Evolutionary conservation across 1,140 invertebrate genomes (phyloP).

Genomic region (Ceratoteleas bidentatus): DNA sequence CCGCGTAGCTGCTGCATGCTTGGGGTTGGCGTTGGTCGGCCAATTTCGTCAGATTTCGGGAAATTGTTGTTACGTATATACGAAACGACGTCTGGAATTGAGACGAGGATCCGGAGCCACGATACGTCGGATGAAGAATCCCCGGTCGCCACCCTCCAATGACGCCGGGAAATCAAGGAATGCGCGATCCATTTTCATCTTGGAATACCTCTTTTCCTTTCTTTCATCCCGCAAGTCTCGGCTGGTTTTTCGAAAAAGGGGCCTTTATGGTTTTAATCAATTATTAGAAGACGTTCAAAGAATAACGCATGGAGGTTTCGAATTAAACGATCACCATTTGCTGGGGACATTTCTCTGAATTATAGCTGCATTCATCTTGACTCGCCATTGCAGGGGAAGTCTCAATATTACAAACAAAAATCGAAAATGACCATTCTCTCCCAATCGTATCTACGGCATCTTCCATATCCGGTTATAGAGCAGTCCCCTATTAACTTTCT

Average conservation of each 20-base stretch:
- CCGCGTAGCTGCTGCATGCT: conserved; percentile 68
- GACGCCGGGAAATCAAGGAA: conserved; percentile 36
- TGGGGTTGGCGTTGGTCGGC: conserved; percentile 58
- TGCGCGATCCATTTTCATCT: conserved; percentile 17
- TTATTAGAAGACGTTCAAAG: too few relatives aligned
- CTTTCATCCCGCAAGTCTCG: neutral
- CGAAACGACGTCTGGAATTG: conserved; percentile 73
- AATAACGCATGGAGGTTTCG: too few relatives aligned
- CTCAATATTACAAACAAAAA: conserved; percentile 30
- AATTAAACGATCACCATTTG: too few relatives aligned
- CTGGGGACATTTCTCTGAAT: too few relatives aligned
- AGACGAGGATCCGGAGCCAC: conserved; percentile 76
- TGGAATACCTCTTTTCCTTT: neutral
- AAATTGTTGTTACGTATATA: conserved; percentile 79
- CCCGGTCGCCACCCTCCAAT: conserved; percentile 49
- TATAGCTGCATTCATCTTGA: too few relatives aligned
- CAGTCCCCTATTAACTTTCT: conserved; percentile 78
- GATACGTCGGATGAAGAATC: conserved; percentile 47
- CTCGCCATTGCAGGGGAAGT: too few relatives aligned
- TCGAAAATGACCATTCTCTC: conserved; percentile 58
- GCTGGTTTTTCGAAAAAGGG: too few relatives aligned
- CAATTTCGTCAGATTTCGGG: conserved; percentile 80
- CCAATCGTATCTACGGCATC: conserved; percentile 41
- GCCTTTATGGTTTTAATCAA: too few relatives aligned
- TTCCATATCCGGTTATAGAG: conserved; percentile 58